Percentiles rank a stretch among this genome's conserved stretches.
These are phyloP conservation scores for Passer domesticus DNA, from an alignment of 2,113 vertebrate species.

Conservation along the genomic window DNA sequence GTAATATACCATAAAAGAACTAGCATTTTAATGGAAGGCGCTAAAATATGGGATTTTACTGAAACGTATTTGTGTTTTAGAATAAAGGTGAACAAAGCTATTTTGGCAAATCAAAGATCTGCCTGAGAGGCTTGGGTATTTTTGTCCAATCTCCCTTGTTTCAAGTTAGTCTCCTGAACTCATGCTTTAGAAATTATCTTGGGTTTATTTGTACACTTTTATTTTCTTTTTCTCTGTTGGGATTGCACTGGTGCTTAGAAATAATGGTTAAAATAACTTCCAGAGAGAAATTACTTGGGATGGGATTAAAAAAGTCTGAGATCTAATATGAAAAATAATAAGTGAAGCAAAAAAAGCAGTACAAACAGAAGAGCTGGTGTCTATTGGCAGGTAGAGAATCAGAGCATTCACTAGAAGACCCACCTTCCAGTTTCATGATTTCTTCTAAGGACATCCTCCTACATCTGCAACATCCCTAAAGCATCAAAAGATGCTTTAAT, in stretches of 20 bases:
- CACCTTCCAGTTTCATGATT: neutral
- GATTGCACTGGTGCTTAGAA: neutral
- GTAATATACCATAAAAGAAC: neutral
- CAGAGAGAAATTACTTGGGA: neutral
- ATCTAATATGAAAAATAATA: neutral
- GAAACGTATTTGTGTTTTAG: neutral
- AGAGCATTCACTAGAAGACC: neutral
- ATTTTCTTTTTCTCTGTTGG: neutral
- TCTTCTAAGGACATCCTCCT: neutral
- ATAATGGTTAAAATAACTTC: neutral
- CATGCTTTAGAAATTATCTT: neutral
- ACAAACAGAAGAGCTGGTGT: neutral
- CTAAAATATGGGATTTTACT: neutral
- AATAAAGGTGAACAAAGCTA: neutral
- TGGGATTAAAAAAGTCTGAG: neutral
- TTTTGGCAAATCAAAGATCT: neutral
- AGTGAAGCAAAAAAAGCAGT: neutral
- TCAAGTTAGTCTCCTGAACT: neutral
- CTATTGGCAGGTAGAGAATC: neutral
- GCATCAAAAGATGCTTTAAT: neutral
- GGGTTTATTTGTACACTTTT: neutral
- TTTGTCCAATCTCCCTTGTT: neutral
- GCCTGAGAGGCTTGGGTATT: neutral
- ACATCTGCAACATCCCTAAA: neutral
- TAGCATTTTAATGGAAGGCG: neutral